These are phyloP conservation scores for Pogoniulus pusillus DNA, from an alignment of 2,797 vertebrate genomes.

Conservation along the genomic window DNA sequence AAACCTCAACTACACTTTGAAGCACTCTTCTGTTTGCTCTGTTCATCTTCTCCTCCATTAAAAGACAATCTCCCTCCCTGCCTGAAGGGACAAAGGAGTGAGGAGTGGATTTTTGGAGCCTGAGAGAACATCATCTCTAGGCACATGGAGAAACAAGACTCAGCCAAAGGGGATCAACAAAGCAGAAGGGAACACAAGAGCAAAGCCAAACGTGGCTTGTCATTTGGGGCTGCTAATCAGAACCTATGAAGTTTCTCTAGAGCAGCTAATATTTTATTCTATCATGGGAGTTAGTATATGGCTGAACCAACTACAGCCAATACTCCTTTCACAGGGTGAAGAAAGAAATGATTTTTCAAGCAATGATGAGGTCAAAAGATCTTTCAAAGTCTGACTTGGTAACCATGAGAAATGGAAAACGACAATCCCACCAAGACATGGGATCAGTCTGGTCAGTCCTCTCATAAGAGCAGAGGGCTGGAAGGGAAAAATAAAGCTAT, in stretches of 20 bases:
- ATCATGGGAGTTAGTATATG: not conserved
- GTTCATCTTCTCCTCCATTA: not conserved
- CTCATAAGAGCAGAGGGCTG: not conserved
- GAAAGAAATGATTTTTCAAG: conserved; percentile 27
- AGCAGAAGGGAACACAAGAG: not conserved
- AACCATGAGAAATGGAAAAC: conserved; percentile 9
- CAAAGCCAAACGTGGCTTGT: not conserved
- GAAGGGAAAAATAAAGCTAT: not conserved
- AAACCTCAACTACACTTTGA: not conserved
- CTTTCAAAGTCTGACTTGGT: not conserved
- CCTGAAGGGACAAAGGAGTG: not conserved
- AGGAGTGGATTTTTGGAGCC: not conserved
- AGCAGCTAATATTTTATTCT: not conserved
- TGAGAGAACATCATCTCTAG: not conserved
- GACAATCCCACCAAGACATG: not conserved
- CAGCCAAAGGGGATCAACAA: not conserved
- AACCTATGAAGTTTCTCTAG: not conserved
- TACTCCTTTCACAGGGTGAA: not conserved
- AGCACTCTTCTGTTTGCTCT: not conserved
- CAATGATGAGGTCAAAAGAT: conserved; percentile 19
- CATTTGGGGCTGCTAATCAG: not conserved
- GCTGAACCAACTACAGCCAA: not conserved
- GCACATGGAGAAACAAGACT: not conserved
- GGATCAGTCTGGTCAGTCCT: not conserved
- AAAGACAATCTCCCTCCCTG: not conserved